Evolutionary conservation across 2,888 invertebrate genomes (phyloP), one percentile per base, ranked within the genome.

Genomic region (Drosophila maculinotata): DNA sequence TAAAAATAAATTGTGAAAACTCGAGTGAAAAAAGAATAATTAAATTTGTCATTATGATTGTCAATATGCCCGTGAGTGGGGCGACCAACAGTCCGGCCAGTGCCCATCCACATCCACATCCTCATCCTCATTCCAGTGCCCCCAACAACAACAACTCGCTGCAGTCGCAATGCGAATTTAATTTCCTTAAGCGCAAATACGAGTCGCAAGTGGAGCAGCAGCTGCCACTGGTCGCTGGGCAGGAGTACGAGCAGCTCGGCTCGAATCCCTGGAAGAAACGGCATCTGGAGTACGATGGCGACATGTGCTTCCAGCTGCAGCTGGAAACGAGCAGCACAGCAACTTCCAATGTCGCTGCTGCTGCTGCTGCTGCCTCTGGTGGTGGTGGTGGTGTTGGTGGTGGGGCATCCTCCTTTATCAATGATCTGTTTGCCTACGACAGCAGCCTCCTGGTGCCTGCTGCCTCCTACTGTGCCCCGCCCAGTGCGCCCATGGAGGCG

Each of bases 391-490:
- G n/a, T 3, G 26, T 20, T 12, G 12, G 33, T 6, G 26, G 45
- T 0, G 26, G 48, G 1, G 15, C 63, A 31, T 62, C 86, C 2
- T 67, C 88, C 1, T 90, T 90, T 42, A 90, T 90, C 17, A 90
- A 90, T 48, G 91, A 90, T 79, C 76, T 91, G 8, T 90, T 91
- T 62, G 90, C 76, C 47, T 91, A 90, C 39, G 90, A 90, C 41
- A 83, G 79, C 72, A 90, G 85, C 66, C 70, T 91, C 1, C 51
- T 91, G 41, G 90, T 90, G 51, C 90, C 79, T 17, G 59, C 77
- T 4, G 69, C 62, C 35, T 42, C 67, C 15, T 73, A 66, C 45
- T 67, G 67, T 28, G 76, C 72, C 26, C 68, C 74, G 15, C 52
- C 76, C 20, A 53, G 51, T 56, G 83, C 74, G 33, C 76, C 81